Evolutionary conservation across 1,140 invertebrate species (phyloP).

Genomic region (Onthophagus taurus): DNA sequence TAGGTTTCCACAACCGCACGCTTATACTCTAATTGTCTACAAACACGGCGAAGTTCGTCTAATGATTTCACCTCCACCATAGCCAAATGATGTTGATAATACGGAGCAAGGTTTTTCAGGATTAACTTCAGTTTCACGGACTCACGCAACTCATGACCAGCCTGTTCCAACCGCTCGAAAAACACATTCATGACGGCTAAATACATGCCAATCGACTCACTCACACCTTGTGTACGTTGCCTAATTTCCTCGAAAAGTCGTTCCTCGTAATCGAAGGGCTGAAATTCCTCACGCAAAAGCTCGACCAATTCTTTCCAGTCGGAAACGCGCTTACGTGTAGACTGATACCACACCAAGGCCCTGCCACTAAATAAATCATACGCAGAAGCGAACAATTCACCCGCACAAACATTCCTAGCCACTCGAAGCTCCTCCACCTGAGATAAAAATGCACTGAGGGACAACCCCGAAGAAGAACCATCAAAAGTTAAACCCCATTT

Average conservation of each 20-base stretch:
- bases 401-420: conserved; percentile 16
- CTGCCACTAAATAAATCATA: conserved; percentile 2
- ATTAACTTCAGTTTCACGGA: conserved; percentile 23
- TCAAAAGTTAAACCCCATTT: not conserved
- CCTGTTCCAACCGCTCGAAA: conserved; percentile 28
- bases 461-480: not conserved
- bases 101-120: conserved; percentile 27
- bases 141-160: conserved; percentile 20
- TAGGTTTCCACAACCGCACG: no score
- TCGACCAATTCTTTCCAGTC: conserved; percentile 3
- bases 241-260: conserved; percentile 27
- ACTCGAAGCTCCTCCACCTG: conserved; percentile 22
- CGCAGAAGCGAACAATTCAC: conserved; percentile 16
- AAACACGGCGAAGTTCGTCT: conserved; percentile 3
- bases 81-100: conserved; percentile 22
- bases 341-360: not conserved
- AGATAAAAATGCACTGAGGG: conserved; percentile 25
- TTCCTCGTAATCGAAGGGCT: conserved; percentile 24
- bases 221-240: conserved; percentile 23
- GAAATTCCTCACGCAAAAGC: conserved; percentile 18
- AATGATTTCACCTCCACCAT: conserved; percentile 6
- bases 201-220: conserved; percentile 25
- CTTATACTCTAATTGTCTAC: conserved; percentile 13
- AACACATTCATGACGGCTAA: conserved; percentile 29
- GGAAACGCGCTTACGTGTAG: not conserved